phyloP scores from a whole-genome alignment of 1,140 invertebrate species.

The Hormaphis cornu region DNA sequence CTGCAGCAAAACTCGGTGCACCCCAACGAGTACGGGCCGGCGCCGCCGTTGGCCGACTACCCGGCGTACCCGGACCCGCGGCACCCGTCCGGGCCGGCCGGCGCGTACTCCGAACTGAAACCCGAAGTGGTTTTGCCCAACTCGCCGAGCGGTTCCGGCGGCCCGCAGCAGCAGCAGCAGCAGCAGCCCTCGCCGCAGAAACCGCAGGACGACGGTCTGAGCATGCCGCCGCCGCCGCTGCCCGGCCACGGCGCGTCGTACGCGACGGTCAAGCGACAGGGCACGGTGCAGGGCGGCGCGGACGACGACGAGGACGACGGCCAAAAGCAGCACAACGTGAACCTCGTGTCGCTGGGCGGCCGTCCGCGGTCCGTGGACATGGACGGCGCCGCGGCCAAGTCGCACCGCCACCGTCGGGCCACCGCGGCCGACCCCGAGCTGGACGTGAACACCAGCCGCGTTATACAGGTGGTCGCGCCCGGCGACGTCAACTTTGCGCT shows the following conservation, averaged over 20 bases:
- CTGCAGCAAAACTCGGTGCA: constrained; percentile 50
- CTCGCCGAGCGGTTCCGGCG: constrained; percentile 53
- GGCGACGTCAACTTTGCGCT: constrained; percentile 87
- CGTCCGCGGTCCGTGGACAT: constrained; percentile 68
- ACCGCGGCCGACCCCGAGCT: constrained; percentile 43
- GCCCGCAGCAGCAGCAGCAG: constrained; percentile 43
- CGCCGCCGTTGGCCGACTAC: constrained; percentile 13
- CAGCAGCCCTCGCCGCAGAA: constrained; percentile 6
- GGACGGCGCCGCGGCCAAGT: constrained; percentile 57
- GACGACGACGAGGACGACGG: constrained; percentile 48
- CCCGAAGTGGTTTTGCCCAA: constrained; percentile 68
- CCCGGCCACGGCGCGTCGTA: constrained; percentile 62
- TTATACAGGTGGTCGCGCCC: constrained; percentile 84
- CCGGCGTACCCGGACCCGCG: constrained; percentile 55
- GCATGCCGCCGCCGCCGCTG: constrained; percentile 67
- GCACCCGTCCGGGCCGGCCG: constrained; percentile 66
- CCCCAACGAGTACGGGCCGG: constrained; percentile 56
- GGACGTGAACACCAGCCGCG: constrained; percentile 80
- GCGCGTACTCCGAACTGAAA: constrained; percentile 71
- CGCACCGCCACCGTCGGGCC: constrained; percentile 50
- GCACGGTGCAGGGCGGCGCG: constrained; percentile 55
- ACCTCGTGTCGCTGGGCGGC: constrained; percentile 69
- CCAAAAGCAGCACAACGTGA: constrained; percentile 48
- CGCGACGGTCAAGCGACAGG: constrained; percentile 75
- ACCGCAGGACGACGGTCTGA: constrained; percentile 48